A percentile compares a stretch with the other conserved stretches of the same genome.
These are phyloP conservation scores for Apamea sordens DNA, from an alignment of 2,888 invertebrate species.

Conservation along the genomic window DNA sequence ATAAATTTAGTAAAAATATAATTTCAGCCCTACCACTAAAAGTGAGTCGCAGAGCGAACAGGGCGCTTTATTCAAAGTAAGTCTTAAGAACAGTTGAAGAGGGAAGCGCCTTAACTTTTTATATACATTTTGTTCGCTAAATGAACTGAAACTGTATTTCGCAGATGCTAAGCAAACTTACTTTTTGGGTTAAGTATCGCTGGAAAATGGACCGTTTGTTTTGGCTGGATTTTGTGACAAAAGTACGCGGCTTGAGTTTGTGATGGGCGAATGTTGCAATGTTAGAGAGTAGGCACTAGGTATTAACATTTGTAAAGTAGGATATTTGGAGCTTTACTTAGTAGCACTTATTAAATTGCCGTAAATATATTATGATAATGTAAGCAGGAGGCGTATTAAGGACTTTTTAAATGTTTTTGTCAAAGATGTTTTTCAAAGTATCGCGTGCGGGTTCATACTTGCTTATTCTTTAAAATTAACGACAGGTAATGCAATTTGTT, in stretches of 20 bases:
- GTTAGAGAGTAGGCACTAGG: not conserved
- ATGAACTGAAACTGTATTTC: conserved; percentile 87
- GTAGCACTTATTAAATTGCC: not conserved
- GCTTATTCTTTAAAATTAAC: not conserved
- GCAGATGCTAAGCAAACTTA: conserved; percentile 80
- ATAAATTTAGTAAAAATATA: not conserved
- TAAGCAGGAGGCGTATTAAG: not conserved
- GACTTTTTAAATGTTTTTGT: no score
- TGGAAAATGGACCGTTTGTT: conserved; percentile 50
- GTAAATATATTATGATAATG: not conserved
- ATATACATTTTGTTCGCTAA: conserved; percentile 87
- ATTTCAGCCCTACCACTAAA: not conserved
- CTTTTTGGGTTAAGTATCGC: conserved; percentile 62
- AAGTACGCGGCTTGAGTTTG: conserved; percentile 10
- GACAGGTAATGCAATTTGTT: not conserved
- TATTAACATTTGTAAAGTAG: no score
- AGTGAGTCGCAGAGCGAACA: conserved; percentile 69
- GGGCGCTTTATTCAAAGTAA: conserved; percentile 84
- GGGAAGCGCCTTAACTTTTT: conserved; percentile 87
- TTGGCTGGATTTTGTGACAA: conserved; percentile 17
- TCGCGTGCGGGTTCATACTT: not conserved
- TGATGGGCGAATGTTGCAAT: not conserved
- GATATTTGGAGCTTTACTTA: not conserved
- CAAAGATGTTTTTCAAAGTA: not conserved
- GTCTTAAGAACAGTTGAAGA: conserved; percentile 84